Conservation (phyloP, 1,140 invertebrate genomes). For the Drosophila oshimai region DNA sequence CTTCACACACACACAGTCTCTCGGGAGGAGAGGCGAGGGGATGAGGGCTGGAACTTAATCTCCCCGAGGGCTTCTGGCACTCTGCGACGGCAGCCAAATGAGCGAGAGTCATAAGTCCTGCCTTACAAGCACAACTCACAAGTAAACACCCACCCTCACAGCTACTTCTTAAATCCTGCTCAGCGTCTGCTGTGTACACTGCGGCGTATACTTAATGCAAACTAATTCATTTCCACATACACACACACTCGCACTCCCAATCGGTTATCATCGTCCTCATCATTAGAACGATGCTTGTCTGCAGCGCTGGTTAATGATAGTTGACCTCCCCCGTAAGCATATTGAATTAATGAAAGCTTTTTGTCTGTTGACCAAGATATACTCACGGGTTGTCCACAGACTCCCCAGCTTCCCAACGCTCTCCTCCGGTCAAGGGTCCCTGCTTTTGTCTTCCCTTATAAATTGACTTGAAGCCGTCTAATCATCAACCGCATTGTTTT, state of each 20-base stretch:
- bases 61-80: slow-evolving; percentile 41
- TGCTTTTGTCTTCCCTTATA: slow-evolving; percentile 12
- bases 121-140: not conserved
- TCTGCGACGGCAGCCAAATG: slow-evolving; percentile 37
- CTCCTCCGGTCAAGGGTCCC: not conserved
- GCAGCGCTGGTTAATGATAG: slow-evolving; percentile 46
- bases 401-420: not conserved
- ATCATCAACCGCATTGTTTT: slow-evolving; percentile 36
- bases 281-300: slow-evolving; percentile 45
- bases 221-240: slow-evolving; percentile 73
- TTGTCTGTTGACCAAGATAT: slow-evolving; percentile 45
- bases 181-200: slow-evolving; percentile 27
- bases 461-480: slow-evolving; percentile 42
- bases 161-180: slow-evolving; percentile 64
- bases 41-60: slow-evolving; percentile 41
- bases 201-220: slow-evolving; percentile 74
- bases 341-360: slow-evolving; percentile 59
- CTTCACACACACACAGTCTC: slow-evolving; percentile 44
- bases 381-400: slow-evolving; percentile 2
- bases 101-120: slow-evolving; percentile 46
- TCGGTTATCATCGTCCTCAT: slow-evolving; percentile 39
- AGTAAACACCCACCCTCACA: not conserved
- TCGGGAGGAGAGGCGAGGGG: not conserved
- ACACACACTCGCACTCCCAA: slow-evolving; percentile 26
- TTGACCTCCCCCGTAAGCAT: slow-evolving; percentile 50